Conservation (phyloP, 1,140 invertebrate genomes). For the Lepidurus apus region DNA sequence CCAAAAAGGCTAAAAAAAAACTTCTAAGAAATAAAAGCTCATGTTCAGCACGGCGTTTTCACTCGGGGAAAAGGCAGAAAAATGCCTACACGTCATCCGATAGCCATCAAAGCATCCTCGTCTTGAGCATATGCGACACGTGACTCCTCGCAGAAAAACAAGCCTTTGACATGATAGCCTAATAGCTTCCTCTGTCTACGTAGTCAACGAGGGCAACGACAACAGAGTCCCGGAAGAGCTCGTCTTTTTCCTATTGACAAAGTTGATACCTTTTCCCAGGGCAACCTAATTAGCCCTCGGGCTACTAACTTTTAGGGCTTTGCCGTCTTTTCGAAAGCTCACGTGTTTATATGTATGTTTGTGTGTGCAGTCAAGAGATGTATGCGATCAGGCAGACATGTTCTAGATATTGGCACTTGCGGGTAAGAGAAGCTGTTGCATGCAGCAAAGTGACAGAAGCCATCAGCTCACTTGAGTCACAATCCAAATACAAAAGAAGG, state of each 20-base stretch:
- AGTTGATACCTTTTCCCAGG: background rate
- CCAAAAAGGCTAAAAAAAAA: background rate
- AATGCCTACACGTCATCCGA: background rate
- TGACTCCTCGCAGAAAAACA: conserved; percentile 3
- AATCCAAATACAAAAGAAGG: conserved; percentile 1
- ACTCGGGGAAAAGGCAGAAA: too few relatives aligned
- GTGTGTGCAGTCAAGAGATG: conserved; percentile 9
- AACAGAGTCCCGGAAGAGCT: background rate
- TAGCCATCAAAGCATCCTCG: background rate
- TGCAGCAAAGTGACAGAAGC: background rate
- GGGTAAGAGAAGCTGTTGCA: background rate
- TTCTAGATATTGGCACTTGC: background rate
- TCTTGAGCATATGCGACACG: background rate
- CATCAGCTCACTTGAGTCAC: background rate
- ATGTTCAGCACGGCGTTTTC: background rate
- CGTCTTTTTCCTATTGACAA: conserved; percentile 1
- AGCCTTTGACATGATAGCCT: background rate
- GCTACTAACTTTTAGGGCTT: background rate
- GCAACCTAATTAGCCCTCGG: background rate
- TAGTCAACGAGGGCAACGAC: background rate
- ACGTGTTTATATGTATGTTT: background rate
- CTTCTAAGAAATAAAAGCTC: background rate
- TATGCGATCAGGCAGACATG: background rate
- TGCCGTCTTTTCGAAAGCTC: background rate
- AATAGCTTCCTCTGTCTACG: background rate